A percentile compares a stretch with the other conserved stretches of the same genome.
These are phyloP conservation scores for Drosophila auraria DNA, from an alignment of 1,140 invertebrate species.

Conservation along the genomic window DNA sequence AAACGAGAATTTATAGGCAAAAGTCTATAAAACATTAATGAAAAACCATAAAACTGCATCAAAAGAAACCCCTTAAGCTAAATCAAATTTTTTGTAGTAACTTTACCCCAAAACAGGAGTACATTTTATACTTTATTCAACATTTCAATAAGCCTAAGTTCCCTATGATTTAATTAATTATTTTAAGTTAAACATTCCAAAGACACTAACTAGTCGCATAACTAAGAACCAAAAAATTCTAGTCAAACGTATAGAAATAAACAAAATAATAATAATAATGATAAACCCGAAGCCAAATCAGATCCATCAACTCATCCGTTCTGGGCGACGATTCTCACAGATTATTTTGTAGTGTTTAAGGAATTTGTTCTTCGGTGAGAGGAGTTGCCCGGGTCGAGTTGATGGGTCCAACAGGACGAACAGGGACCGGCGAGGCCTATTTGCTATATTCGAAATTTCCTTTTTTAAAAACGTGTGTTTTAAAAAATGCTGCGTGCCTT, in stretches of 20 bases:
- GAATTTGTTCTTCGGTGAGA: constrained; percentile 59
- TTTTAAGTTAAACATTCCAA: constrained; percentile 65
- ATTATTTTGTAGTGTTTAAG: constrained; percentile 80
- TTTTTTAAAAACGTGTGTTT: constrained; percentile 83
- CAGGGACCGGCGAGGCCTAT: constrained; percentile 39
- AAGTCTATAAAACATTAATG: constrained; percentile 34
- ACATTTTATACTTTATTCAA: constrained; percentile 35
- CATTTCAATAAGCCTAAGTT: constrained; percentile 10
- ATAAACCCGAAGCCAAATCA: constrained; percentile 31
- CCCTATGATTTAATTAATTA: constrained; percentile 42
- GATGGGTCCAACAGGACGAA: constrained; percentile 5
- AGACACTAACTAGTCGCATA: constrained; percentile 66
- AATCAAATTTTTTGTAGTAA: constrained; percentile 67
- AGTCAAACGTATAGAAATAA: constrained; percentile 62
- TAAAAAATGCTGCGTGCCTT: constrained; percentile 84
- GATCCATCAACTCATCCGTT: constrained; percentile 8
- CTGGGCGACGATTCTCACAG: constrained; percentile 32
- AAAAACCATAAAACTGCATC: constrained; percentile 29
- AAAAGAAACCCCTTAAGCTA: constrained; percentile 42
- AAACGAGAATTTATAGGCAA: constrained; percentile 72
- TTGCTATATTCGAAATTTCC: constrained; percentile 74
- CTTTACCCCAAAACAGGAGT: constrained; percentile 60
- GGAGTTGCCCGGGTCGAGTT: constrained; percentile 30
- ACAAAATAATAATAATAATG: constrained; percentile 14
- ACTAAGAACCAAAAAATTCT: constrained; percentile 55